Base-by-base conservation (phyloP, 2,113 vertebrate genomes). In the Anoura caudifer region DNA sequence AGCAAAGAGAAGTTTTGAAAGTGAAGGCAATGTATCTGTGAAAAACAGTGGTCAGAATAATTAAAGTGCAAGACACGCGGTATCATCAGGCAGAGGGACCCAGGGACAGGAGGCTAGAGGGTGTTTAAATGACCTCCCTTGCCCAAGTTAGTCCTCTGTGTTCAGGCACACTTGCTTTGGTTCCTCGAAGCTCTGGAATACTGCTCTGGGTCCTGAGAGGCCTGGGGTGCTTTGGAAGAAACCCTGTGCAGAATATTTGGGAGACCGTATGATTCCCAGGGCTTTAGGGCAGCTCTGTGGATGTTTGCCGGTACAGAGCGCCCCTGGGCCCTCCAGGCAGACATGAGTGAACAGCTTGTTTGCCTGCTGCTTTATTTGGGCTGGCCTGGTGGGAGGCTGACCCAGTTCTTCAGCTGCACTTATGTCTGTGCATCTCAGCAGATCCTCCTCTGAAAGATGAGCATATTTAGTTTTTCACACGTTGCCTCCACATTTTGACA, bases 401-500 rank as follows among this genome's bases (percentile, higher is more conserved):
- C 96, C 97, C 96, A 97, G 84, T 97, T 98, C 82, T 91, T 69
- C 36, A 77, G 92, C 95, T 59, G 52, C 70, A 56, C 65, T 80
- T n/a, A 41, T 69, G 82, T 80, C 80, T 94, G 4, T 90, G 54
- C 91, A 56, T 90, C 89, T 81, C 79, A 7, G 73, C 52, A 77
- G 72, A 41, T 52, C 91, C 80, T 93, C n/a, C 67, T 96, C 94
- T 76, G 95, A 93, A 83, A 96, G 95, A 97, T 95, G 97, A 98
- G 87, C 97, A 98, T 95, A 96, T 97, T 97, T 97, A 83, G 88
- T 94, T 96, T 98, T 96, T 98, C 97, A 67, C 97, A 98, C 97
- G 4, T 93, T 96, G 95, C 97, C 97, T 98, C 97, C 97, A 97
- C 97, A 97, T 96, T 98, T 97, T 98, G 97, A 97, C 97, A 98